Percentiles rank a stretch among this genome's conserved stretches.
These are phyloP conservation scores for Drosophila neutralis DNA, from an alignment of 2,888 invertebrate genomes.

Conservation along the genomic window DNA sequence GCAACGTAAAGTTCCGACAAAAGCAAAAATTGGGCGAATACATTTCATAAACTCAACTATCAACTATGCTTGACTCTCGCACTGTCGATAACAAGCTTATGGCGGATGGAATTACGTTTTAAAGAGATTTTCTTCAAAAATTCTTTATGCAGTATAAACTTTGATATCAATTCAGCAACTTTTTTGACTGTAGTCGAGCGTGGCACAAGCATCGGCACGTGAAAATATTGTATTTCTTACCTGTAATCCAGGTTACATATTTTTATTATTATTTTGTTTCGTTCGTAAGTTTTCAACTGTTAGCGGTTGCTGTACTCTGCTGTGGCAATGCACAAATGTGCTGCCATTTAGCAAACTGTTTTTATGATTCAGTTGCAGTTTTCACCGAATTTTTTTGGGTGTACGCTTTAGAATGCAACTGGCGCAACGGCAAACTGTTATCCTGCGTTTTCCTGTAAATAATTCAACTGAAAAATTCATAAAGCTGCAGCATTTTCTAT, in stretches of 20 bases:
- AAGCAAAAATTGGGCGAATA: not conserved
- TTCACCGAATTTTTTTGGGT: constrained; percentile 19
- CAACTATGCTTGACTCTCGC: not conserved
- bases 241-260: constrained; percentile 37
- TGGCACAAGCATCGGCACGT: constrained; percentile 30
- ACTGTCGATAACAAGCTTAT: not conserved
- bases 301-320: constrained; percentile 2
- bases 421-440: constrained; percentile 52
- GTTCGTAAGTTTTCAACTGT: not conserved
- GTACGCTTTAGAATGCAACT: constrained; percentile 35
- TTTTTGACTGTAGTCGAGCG: not conserved
- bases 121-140: not conserved
- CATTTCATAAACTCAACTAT: not conserved
- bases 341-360: constrained; percentile 54
- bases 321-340: constrained; percentile 37
- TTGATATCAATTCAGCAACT: not conserved
- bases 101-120: too few relatives aligned
- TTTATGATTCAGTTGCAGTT: constrained; percentile 48
- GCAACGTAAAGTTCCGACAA: not conserved
- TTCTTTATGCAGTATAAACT: not conserved
- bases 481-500: constrained; percentile 49
- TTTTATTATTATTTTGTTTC: constrained; percentile 14
- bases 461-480: constrained; percentile 76
- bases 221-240: constrained; percentile 32
- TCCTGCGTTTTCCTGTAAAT: constrained; percentile 68